Base-by-base conservation (phyloP, 2,888 invertebrate species). In the Amphipoea oculea region DNA sequence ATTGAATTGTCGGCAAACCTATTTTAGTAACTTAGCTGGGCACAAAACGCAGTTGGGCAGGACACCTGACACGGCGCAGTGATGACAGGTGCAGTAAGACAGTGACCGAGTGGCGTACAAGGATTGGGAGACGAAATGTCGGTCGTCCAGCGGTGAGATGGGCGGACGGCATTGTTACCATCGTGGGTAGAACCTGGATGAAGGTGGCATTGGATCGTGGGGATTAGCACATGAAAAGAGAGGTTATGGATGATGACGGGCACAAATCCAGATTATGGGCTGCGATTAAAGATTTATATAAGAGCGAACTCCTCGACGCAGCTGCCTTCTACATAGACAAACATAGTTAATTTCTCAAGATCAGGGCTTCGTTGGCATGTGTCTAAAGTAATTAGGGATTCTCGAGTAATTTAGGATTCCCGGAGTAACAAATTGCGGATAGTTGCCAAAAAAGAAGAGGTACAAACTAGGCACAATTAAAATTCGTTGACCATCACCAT, bases 351-450 rank as follows among this genome's bases (percentile, higher is more conserved):
- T 80, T 63, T 20, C 23, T 40, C 23, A 57, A 36, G 68, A 82
- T 80, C 68, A 54, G 48, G 62, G 76, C 69, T 40, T 76, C 45
- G 40, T 63, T 42, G 62, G 62, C 76, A 82, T 82, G 54, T 81
- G 54, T 80, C 76, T 76, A 63, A 63, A 80, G 45, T 76, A 69
- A 51, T 80, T 63, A 80, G 40, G 63, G 48, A 36, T 76, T 76
- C 45, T 48, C 40, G 11, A 20, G 45, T 75, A 62, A 69, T 76
- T 76, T 63, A 23, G 76, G 68, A 68, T 63, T 69, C 68, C 69
- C 23, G 20, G 68, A 48, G 14, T 29, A 69, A 63, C 57, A 81
- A 57, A 63, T 76, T 57, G 51, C 62, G 57, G 11, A 69, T 57
- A 76, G 57, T 54, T 75, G 12, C 54, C 45, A 40, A 80, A 57